Evolutionary conservation across 2,797 vertebrate genomes (phyloP).

Genomic region (Calcarius lapponicus): DNA sequence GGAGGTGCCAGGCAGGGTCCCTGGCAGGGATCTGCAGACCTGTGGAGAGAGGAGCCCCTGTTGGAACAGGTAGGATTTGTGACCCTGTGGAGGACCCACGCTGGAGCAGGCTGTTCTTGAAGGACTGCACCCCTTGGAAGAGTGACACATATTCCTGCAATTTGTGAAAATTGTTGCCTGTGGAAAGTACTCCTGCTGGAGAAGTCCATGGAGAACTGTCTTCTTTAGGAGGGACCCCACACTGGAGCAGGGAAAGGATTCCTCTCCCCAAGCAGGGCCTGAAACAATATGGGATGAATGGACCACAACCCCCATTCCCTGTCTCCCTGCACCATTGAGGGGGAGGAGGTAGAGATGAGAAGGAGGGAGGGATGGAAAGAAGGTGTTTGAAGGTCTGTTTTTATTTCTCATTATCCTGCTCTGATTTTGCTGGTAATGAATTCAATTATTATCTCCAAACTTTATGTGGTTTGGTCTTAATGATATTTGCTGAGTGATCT

Average conservation of each 20-base stretch:
- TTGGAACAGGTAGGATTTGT: not conserved
- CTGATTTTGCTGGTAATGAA: not conserved
- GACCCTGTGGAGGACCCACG: rapidly evolving
- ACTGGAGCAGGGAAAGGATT: not conserved
- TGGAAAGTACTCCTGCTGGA: not conserved
- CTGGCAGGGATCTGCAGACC: not conserved
- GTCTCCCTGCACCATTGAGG: rapidly evolving
- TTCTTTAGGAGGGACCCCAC: not conserved
- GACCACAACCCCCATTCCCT: not conserved
- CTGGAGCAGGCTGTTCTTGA: not conserved
- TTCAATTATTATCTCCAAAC: not conserved
- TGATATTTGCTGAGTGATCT: not conserved
- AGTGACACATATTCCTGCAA: not conserved
- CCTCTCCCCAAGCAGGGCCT: not conserved
- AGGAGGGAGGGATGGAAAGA: not conserved
- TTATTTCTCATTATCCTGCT: not conserved
- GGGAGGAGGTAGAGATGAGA: not conserved
- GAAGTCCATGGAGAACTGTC: too few species aligned
- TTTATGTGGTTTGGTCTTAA: not conserved
- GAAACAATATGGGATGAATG: rapidly evolving
- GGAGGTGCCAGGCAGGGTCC: not conserved
- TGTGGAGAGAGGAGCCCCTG: not conserved
- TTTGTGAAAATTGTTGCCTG: not conserved
- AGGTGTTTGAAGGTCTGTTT: not conserved
- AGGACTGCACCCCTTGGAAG: not conserved